phyloP scores from a whole-genome alignment of 1,140 invertebrate species.

The Marisa cornuarietis region DNA sequence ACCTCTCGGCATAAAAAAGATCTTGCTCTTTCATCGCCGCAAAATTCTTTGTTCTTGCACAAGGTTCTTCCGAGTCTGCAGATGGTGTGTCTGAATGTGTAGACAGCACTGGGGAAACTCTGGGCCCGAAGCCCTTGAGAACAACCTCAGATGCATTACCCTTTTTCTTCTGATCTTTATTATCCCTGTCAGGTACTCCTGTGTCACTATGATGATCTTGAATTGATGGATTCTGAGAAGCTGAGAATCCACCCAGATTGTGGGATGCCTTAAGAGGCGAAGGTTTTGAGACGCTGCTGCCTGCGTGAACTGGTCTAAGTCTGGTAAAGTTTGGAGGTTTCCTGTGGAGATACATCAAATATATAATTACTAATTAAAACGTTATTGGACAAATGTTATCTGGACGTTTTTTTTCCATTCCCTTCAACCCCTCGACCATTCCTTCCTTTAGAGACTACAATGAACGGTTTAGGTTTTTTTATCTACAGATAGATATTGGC shows the following conservation, averaged over 20 bases:
- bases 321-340: neutral
- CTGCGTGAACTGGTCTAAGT: neutral
- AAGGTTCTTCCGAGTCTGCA: neutral
- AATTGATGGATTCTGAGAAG: neutral
- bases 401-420: neutral
- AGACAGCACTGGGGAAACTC: neutral
- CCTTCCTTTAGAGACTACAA: neutral
- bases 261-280: neutral
- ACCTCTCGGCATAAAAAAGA: neutral
- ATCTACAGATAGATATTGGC: neutral
- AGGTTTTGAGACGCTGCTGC: neutral
- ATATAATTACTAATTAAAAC: neutral
- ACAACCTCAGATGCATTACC: neutral
- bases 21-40: neutral
- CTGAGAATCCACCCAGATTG: neutral
- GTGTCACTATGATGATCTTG: no score
- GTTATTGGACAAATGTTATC: neutral
- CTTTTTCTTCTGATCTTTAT: no score
- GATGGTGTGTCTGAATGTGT: neutral
- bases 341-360: neutral
- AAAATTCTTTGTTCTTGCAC: no score
- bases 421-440: neutral
- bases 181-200: neutral
- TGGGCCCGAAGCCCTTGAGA: neutral
- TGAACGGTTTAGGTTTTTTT: neutral